These are phyloP conservation scores for Oreocharis arfaki DNA, from an alignment of 2,113 vertebrate species.

Conservation along the genomic window DNA sequence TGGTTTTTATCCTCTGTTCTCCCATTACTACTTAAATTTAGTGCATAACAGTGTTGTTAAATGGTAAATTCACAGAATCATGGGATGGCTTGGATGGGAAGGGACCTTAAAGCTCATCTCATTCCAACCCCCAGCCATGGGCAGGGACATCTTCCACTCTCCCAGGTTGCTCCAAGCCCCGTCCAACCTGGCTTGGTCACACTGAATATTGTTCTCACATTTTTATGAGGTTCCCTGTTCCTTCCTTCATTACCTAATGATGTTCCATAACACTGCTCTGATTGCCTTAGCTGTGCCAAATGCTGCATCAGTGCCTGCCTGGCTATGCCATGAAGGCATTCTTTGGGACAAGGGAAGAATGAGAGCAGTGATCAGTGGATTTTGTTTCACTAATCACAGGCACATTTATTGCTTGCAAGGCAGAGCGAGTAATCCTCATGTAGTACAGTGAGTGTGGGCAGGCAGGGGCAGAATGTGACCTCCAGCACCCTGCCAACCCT, in stretches of 20 bases:
- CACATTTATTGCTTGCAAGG: background rate
- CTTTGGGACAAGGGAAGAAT: background rate
- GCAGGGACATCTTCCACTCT: background rate
- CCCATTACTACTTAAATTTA: background rate
- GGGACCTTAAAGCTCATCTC: background rate
- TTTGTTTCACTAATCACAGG: background rate
- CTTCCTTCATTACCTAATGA: background rate
- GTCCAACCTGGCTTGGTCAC: background rate
- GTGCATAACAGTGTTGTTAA: background rate
- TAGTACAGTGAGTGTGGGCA: background rate
- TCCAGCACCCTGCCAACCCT: background rate
- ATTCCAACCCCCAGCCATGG: background rate
- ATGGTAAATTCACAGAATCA: background rate
- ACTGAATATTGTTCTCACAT: accelerated
- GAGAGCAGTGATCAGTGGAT: background rate
- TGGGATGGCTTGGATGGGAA: background rate
- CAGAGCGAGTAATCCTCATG: background rate
- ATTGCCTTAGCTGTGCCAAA: background rate
- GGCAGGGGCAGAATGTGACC: background rate
- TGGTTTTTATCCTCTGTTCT: background rate
- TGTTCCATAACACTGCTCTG: background rate
- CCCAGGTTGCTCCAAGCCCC: background rate
- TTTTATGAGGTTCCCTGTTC: background rate
- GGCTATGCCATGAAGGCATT: background rate
- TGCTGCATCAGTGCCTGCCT: background rate